These are phyloP conservation scores for Rambutsinella grinnellia DNA, from an alignment of 2,888 invertebrate species.

Conservation along the genomic window DNA sequence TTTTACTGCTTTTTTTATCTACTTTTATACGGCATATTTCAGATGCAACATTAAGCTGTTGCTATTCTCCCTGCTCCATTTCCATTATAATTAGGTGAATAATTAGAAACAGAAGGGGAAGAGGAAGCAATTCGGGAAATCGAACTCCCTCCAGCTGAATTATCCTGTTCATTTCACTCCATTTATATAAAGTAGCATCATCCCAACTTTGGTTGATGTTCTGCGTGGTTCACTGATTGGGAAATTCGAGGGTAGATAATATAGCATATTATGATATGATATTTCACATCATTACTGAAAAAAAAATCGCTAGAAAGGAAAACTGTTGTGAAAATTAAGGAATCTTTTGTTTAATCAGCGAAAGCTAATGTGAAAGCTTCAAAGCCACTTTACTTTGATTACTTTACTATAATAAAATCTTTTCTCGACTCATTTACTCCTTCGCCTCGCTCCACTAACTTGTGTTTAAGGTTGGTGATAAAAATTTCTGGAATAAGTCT, in stretches of 20 bases:
- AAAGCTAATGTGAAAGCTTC: background rate
- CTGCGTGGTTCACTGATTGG: background rate
- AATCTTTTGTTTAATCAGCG: slow-evolving; percentile 14
- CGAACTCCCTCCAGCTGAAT: slow-evolving; percentile 46
- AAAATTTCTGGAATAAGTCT: too few relatives aligned
- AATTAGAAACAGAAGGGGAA: slow-evolving; percentile 47
- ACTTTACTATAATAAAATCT: slow-evolving; percentile 48
- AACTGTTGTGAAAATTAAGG: too few relatives aligned
- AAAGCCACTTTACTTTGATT: slow-evolving; percentile 38
- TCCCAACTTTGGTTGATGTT: background rate
- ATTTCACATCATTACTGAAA: too few relatives aligned
- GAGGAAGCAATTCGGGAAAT: slow-evolving; percentile 46
- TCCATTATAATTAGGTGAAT: slow-evolving; percentile 57
- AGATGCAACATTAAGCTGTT: too few relatives aligned
- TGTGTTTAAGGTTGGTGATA: background rate
- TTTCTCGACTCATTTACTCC: slow-evolving; percentile 47
- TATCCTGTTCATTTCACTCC: slow-evolving; percentile 43
- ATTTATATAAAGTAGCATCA: too few relatives aligned
- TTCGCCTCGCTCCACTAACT: slow-evolving; percentile 21
- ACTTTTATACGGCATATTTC: too few relatives aligned
- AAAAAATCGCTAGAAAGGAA: too few relatives aligned
- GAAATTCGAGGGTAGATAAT: too few relatives aligned
- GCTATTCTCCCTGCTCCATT: slow-evolving; percentile 21
- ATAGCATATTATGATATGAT: too few relatives aligned
- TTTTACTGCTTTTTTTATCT: too few relatives aligned